phyloP scores from a whole-genome alignment of 2,113 vertebrate species.

The Syngnathoides biaculeatus region DNA sequence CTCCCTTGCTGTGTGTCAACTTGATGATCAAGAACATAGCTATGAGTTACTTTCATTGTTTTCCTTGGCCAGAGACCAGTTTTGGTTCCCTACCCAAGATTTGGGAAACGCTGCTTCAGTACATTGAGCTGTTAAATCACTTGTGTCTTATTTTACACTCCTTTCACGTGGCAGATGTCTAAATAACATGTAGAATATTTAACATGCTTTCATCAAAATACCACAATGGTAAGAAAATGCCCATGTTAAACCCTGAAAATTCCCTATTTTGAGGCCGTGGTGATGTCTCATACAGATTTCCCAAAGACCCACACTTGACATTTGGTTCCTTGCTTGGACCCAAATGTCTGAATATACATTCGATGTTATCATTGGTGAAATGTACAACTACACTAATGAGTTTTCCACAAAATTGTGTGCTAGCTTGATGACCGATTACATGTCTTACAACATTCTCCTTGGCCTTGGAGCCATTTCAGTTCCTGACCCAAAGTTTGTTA shows the following conservation, averaged over 20 bases:
- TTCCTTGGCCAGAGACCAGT: too few species aligned
- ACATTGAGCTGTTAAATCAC: too few species aligned
- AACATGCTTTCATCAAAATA: not conserved
- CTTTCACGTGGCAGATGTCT: not conserved
- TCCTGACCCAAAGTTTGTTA: not conserved
- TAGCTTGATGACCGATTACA: not conserved
- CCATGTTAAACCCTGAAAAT: not conserved
- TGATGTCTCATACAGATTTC: too few species aligned
- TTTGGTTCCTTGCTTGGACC: not conserved
- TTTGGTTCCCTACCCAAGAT: too few species aligned
- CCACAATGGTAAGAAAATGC: not conserved
- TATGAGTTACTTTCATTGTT: too few species aligned
- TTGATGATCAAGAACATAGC: too few species aligned
- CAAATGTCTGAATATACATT: not conserved
- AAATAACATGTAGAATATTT: not conserved
- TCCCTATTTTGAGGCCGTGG: not conserved
- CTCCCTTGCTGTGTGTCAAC: too few species aligned
- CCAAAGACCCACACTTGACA: not conserved
- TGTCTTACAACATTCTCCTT: not conserved
- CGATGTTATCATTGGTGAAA: not conserved
- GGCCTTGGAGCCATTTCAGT: not conserved
- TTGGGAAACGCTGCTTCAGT: too few species aligned
- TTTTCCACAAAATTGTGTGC: not conserved
- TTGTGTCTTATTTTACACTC: too few species aligned
- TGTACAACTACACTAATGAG: not conserved